Conservation (phyloP, 2,888 invertebrate genomes). For the Caenorhabditis uteleia region DNA sequence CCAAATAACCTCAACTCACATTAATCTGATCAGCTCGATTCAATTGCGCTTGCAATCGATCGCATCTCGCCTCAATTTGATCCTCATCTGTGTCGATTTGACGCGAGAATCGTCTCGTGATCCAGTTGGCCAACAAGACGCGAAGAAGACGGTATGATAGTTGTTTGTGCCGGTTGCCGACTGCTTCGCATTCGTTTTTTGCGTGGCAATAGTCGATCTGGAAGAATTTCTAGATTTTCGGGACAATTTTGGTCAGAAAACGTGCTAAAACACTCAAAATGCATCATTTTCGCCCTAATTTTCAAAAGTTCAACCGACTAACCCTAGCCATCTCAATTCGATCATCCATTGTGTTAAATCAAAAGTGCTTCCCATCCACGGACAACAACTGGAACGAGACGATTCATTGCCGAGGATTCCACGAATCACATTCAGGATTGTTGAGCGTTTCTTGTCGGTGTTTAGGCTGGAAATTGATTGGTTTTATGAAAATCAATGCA, state of each 20-base stretch:
- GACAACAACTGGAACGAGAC: slow-evolving; percentile 90
- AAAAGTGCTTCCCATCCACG: slow-evolving; percentile 81
- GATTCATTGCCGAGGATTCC: slow-evolving; percentile 91
- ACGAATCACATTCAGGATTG: too few relatives aligned
- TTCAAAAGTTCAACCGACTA: neutral
- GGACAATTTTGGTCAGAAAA: neutral
- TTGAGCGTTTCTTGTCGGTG: too few relatives aligned
- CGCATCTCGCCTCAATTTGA: slow-evolving; percentile 83
- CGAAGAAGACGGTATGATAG: slow-evolving; percentile 32
- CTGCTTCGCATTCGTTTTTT: slow-evolving; percentile 14
- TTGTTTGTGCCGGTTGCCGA: slow-evolving; percentile 28
- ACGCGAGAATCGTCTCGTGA: slow-evolving; percentile 38
- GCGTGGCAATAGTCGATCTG: slow-evolving; percentile 22
- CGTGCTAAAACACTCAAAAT: neutral
- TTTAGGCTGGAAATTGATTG: slow-evolving; percentile 90
- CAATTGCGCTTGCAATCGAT: slow-evolving; percentile 84
- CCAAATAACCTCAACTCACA: too few relatives aligned
- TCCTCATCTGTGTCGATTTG: slow-evolving; percentile 51
- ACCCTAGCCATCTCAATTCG: slow-evolving; percentile 18
- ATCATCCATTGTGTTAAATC: slow-evolving; percentile 74
- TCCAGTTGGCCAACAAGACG: slow-evolving; percentile 41
- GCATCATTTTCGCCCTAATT: too few relatives aligned
- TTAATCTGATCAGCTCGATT: slow-evolving; percentile 89
- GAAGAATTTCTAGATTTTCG: neutral
- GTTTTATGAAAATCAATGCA: too few relatives aligned